Evolutionary conservation across 2,113 vertebrate genomes (phyloP).

Genomic region (Peucedramus taeniatus): DNA sequence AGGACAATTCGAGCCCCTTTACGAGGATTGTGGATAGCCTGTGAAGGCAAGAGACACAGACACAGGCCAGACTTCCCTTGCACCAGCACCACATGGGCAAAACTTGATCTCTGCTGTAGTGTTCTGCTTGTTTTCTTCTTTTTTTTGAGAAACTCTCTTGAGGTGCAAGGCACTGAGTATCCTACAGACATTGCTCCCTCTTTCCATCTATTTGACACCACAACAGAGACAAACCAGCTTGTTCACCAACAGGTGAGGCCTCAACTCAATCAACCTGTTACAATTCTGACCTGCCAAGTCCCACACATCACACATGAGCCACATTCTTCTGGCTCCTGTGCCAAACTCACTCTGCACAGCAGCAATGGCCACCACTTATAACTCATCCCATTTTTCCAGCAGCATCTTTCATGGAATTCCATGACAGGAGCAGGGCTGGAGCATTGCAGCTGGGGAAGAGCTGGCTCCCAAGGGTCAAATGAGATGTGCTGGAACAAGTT

Average conservation of each 20-base stretch:
- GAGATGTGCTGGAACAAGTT: not conserved
- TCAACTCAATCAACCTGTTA: not conserved
- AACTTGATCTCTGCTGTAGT: not conserved
- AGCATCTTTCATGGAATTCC: not conserved
- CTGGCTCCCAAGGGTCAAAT: not conserved
- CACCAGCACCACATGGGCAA: not conserved
- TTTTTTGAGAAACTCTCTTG: not conserved
- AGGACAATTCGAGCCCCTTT: not conserved
- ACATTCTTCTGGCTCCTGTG: not conserved
- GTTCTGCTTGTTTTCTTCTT: not conserved
- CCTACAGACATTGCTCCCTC: not conserved
- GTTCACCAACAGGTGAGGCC: not conserved
- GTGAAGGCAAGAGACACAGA: not conserved
- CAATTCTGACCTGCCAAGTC: not conserved
- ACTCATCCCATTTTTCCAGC: not conserved
- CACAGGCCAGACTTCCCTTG: not conserved
- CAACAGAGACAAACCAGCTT: not conserved
- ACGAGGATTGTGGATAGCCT: rapidly evolving
- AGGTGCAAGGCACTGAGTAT: not conserved
- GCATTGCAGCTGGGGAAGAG: not conserved
- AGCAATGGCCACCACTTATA: not conserved
- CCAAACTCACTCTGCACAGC: not conserved
- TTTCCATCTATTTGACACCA: not conserved
- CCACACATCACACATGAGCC: not conserved
- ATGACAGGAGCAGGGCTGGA: not conserved